Conservation (phyloP, 1,140 invertebrate species). For the Drosophila virilis region DNA sequence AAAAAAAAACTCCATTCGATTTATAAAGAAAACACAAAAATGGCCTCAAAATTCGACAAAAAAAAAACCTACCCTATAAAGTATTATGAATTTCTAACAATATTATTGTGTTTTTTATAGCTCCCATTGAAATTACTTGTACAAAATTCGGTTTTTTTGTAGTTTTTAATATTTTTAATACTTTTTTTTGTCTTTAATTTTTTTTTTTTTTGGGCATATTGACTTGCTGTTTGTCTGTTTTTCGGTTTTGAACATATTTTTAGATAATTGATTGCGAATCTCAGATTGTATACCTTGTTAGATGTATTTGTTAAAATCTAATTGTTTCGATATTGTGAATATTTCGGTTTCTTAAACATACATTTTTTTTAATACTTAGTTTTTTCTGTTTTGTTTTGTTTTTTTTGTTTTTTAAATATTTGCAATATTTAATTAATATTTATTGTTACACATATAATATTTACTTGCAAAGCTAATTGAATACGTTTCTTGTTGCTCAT, state of each 20-base stretch:
- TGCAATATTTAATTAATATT: constrained; percentile 26
- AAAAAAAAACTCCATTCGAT: background rate
- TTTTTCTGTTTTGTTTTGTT: background rate
- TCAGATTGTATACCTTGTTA: constrained; percentile 11
- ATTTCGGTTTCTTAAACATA: constrained; percentile 7
- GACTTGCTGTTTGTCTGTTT: constrained; percentile 12
- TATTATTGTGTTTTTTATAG: background rate
- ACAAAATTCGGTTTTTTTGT: constrained; percentile 31
- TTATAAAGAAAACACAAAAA: background rate
- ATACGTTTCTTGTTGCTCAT: constrained; percentile 64
- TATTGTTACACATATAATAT: constrained; percentile 23
- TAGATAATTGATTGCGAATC: constrained; percentile 31
- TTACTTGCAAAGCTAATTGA: constrained; percentile 72
- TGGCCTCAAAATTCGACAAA: constrained; percentile 1
- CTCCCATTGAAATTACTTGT: background rate
- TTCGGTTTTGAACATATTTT: constrained; percentile 17
- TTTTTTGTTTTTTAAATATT: constrained; percentile 8
- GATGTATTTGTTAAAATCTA: constrained; percentile 26
- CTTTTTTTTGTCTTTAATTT: constrained; percentile 27
- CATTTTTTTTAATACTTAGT: constrained; percentile 39
- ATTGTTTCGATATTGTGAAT: constrained; percentile 3
- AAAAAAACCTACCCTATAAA: background rate
- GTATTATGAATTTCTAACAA: constrained; percentile 8
- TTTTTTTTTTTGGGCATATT: constrained; percentile 28
- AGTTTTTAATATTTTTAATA: constrained; percentile 29